Evolutionary conservation across 2,113 vertebrate species (phyloP).

Genomic region (Candoia aspera): DNA sequence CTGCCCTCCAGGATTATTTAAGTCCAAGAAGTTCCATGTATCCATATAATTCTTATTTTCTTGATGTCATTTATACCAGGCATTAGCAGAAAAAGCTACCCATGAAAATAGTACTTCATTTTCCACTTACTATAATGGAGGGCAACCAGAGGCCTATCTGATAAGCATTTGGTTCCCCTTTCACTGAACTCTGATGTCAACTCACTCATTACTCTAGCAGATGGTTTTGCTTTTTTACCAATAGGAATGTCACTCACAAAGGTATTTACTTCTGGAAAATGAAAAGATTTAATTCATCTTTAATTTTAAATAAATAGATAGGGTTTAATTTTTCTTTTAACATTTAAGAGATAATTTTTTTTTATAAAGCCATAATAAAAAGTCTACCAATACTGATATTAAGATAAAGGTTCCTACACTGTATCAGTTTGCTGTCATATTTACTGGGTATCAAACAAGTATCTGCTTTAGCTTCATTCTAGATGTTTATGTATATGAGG

Average conservation of each 20-base stretch:
- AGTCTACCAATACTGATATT: background rate
- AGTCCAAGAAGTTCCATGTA: background rate
- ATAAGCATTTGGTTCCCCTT: conserved; percentile 54
- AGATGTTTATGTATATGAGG: background rate
- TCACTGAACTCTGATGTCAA: conserved; percentile 56
- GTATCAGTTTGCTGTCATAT: conserved; percentile 2
- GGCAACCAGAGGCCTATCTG: conserved; percentile 47
- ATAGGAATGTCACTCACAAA: conserved; percentile 47
- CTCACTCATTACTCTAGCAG: conserved; percentile 52
- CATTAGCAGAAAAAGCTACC: conserved; percentile 38
- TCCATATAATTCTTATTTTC: background rate
- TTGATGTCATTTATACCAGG: conserved; percentile 51
- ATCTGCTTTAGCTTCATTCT: background rate
- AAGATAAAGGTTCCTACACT: background rate
- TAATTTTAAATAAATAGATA: conserved; percentile 23
- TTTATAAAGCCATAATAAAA: background rate
- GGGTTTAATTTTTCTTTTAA: background rate
- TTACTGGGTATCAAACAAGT: background rate
- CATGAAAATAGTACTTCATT: conserved; percentile 47
- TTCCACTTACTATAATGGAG: conserved; percentile 57
- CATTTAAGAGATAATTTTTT: background rate
- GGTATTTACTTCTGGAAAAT: conserved; percentile 18
- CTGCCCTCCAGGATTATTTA: background rate
- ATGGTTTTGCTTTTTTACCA: conserved; percentile 65
- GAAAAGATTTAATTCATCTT: conserved; percentile 20